A percentile compares a stretch with the other conserved stretches of the same genome.
Conservation (phyloP, 2,113 vertebrate species). For the Recurvirostra avosetta region DNA sequence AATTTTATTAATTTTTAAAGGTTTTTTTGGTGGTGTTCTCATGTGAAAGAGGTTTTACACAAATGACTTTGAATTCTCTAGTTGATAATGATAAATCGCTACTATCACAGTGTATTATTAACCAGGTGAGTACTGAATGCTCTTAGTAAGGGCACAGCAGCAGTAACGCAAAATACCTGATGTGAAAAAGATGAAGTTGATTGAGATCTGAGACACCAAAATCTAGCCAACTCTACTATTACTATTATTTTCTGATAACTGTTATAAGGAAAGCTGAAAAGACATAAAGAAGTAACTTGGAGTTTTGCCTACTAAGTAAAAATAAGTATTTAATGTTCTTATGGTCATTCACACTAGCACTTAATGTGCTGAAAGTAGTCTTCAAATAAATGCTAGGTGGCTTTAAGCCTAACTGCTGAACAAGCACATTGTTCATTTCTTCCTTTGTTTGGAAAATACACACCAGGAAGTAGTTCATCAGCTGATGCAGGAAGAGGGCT, state of each 20-base stretch:
- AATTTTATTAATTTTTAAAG: neutral
- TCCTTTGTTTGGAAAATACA: slow-evolving; percentile 3
- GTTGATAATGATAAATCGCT: neutral
- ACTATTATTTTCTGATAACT: neutral
- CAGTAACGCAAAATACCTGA: neutral
- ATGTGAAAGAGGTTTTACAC: neutral
- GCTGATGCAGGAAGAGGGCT: neutral
- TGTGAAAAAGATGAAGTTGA: neutral
- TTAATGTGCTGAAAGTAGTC: neutral
- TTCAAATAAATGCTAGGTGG: neutral
- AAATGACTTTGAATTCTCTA: neutral
- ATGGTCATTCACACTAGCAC: neutral
- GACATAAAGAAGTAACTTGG: neutral
- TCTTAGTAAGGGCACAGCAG: neutral
- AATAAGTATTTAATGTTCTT: neutral
- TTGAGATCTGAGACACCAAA: neutral
- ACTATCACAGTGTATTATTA: neutral
- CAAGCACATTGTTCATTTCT: neutral
- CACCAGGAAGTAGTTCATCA: neutral
- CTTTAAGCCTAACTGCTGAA: neutral
- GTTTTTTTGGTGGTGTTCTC: neutral
- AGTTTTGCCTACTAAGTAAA: neutral
- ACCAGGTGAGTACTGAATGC: neutral
- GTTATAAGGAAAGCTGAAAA: neutral
- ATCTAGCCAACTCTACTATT: neutral